Percentiles rank a stretch among this genome's conserved stretches.
phyloP scores from a whole-genome alignment of 2,797 vertebrate genomes.

The Selene dorsalis region DNA sequence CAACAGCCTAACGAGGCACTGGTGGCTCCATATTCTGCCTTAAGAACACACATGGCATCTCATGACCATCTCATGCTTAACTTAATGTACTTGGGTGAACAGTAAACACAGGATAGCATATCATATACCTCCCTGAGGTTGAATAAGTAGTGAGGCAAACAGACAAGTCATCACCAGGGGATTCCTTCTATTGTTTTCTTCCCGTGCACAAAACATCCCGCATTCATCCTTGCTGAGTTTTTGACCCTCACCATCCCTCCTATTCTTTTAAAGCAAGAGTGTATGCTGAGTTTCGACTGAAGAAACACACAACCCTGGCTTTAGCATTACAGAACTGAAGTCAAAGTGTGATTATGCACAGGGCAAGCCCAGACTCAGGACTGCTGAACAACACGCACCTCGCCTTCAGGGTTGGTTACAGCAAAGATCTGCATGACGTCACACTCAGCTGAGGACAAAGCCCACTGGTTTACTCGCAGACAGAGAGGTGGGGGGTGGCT shows the following conservation, averaged over 20 bases:
- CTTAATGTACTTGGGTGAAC: not conserved
- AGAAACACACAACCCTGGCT: not conserved
- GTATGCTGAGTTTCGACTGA: conserved; percentile 36
- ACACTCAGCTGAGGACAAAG: conserved; percentile 84
- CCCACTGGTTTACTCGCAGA: conserved; percentile 79
- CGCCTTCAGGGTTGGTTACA: conserved; percentile 71
- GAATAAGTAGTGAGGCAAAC: conserved; percentile 21
- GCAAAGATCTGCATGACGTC: conserved; percentile 77
- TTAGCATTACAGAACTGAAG: conserved; percentile 24
- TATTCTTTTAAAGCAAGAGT: conserved; percentile 15
- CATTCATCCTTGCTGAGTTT: conserved; percentile 2
- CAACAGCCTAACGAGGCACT: conserved; percentile 44
- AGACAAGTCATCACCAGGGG: not conserved
- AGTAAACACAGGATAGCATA: not conserved
- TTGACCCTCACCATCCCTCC: not conserved
- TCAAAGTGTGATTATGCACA: conserved; percentile 18
- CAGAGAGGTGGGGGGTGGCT: conserved; percentile 69
- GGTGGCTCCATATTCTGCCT: conserved; percentile 19
- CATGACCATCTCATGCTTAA: conserved; percentile 11
- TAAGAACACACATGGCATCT: conserved; percentile 23
- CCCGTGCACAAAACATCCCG: conserved; percentile 7
- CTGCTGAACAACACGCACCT: conserved; percentile 61
- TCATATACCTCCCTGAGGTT: not conserved
- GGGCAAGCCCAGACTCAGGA: conserved; percentile 63
- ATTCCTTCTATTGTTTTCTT: conserved; percentile 28